Base-by-base conservation (phyloP, 2,113 vertebrate genomes). In the Malurus alboscapulatus region DNA sequence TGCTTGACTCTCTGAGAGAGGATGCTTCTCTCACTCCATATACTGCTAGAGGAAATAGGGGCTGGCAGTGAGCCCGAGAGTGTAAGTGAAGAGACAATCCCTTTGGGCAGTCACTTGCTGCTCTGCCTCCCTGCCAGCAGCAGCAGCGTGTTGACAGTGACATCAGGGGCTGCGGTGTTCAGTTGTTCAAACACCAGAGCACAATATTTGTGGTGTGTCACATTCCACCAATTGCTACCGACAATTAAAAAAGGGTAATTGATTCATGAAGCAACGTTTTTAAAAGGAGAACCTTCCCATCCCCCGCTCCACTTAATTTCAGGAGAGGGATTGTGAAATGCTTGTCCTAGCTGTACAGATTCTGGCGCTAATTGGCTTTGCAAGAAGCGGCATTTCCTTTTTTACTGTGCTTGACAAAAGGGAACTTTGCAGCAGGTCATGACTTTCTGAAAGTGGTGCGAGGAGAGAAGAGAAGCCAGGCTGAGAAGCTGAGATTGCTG, bases 381-480 rank as follows among this genome's bases (percentile, higher is more conserved):
- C 38, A 87, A 87, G 61, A 69, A 67, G 59, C 0, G 0, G 29
- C n/a, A 69, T 92, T 94, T 89, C 84, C 81, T 87, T 85, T 91
- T 91, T 76, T 25, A 22, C 67, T 58, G 62, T 32, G 62, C 76
- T 87, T 58, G 47, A 92, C 87, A 89, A 92, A 92, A 59, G 40
- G 59, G 48, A 85, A 71, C 61, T 90, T 90, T 86, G 72, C 87
- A 91, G 65, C 34, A 90, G 84, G 84, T 85, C 84, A 8, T n/a
- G 72, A 71, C 51, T 74, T 85, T 25, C 82, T 73, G 63, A 68
- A 90, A 48, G 24, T 5, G 27, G 62, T 15, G 11, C 6, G 38
- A 67, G 50, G 36, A 32, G 45, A 8, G 54, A 63, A 67, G 44
- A 84, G 63, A 65, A 83, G 36, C 40, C 29, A 14, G 45, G 27